Base-by-base conservation (phyloP, 1,140 invertebrate genomes). In the Apis cerana region DNA sequence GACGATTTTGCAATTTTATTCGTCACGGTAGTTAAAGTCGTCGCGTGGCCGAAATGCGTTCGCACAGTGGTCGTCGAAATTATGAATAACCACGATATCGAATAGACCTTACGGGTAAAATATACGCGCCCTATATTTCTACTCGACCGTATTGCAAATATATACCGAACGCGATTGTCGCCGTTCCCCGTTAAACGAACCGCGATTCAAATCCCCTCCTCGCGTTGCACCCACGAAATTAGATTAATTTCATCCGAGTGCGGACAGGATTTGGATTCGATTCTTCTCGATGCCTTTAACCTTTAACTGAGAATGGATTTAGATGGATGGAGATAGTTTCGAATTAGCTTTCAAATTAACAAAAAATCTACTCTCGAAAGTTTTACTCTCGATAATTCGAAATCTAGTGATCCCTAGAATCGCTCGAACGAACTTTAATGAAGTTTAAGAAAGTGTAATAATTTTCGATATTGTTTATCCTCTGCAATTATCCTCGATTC, bases 111-210 rank as follows among this genome's bases (percentile, higher is more conserved):
- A 21, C 11, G 33, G 33, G 64, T 59, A 9, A 78, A 78, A 69
- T 78, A 69, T 21, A n/a, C 64, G 59, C 27, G n/a, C 17, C 58
- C 33, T 7, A 58, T 52, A 48, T 56, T 68, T 54, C 27, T 27
- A 27, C 1, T 27, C 50, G 23, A 13, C 50, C 62, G 17, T 64
- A 76, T 50, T 43, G 75, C 64, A 56, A 76, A 78, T 69, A 78
- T 69, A 78, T 33, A 33, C 33, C 33, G 33, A 33, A 33, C 62
- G 54, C 33, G 75, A 64, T 69, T 59, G 62, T 77, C 23, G 75
- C 64, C 27, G 64, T 50, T 68, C 54, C 11, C n/a, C 68, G 17
- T 58, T 43, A 68, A 56, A 69, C 33, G 52, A 48, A 78, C 75
- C 13, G 8, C 21, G 75, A 68, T 77, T 67, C 19, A 58, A 56